These are phyloP conservation scores for Hypsibius dujardini DNA, from an alignment of 1,140 invertebrate genomes.

Conservation along the genomic window DNA sequence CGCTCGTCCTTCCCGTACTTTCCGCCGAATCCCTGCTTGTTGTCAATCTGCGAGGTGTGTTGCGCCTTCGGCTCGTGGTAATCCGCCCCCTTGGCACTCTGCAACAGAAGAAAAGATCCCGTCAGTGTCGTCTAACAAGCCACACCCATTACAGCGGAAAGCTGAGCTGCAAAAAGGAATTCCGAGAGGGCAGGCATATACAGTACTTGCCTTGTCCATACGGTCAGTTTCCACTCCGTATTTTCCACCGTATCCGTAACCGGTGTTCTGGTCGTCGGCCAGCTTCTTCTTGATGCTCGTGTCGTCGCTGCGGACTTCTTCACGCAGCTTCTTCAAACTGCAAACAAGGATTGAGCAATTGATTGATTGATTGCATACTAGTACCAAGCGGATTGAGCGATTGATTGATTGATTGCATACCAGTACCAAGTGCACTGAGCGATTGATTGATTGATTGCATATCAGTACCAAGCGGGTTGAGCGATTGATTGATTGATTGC, in stretches of 20 bases:
- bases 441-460: no score
- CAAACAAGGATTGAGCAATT: conserved; percentile 43
- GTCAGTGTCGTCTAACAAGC: no score
- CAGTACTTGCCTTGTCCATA: conserved; percentile 23
- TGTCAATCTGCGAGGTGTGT: conserved; percentile 39
- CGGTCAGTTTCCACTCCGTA: conserved; percentile 47
- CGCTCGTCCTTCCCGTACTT: conserved; percentile 56
- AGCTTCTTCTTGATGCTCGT: conserved; percentile 53
- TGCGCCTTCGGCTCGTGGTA: conserved; percentile 27
- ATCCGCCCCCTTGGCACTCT: conserved; percentile 35
- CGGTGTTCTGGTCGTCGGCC: conserved; percentile 51
- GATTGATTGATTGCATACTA: no score
- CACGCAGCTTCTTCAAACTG: conserved; percentile 49
- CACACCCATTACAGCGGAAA: no score
- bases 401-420: no score
- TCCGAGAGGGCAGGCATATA: neutral
- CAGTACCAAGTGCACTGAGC: no score
- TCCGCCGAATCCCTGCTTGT: conserved; percentile 65
- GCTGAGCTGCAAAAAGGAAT: neutral
- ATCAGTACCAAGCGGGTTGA: no score
- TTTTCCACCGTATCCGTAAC: conserved; percentile 62
- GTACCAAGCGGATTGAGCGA: no score
- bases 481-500: no score
- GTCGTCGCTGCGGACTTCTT: conserved; percentile 56
- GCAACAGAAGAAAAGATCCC: conserved; percentile 22